A percentile compares a stretch with the other conserved stretches of the same genome.
phyloP scores from a whole-genome alignment of 2,888 invertebrate genomes.

The Lithophane leautieri region DNA sequence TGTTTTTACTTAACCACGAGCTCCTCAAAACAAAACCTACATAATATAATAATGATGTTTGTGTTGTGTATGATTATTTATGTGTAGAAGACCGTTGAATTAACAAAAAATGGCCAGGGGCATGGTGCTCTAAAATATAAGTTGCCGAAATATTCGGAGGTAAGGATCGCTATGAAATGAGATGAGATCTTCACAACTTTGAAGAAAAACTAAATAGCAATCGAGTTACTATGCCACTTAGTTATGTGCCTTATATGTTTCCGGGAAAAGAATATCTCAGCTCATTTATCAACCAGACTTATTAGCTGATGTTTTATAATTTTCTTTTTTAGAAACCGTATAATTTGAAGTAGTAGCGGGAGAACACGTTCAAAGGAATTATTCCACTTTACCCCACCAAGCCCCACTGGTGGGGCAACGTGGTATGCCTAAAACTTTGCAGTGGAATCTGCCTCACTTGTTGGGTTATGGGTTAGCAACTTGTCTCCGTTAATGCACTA shows the following conservation, averaged over 20 bases:
- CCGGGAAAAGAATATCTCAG: neutral
- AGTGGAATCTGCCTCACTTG: no score
- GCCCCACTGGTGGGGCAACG: no score
- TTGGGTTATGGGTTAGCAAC: neutral
- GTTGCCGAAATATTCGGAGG: neutral
- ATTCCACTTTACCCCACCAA: no score
- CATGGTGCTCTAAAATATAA: neutral
- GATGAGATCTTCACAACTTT: slow-evolving; percentile 1
- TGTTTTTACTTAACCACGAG: no score
- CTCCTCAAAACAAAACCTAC: no score
- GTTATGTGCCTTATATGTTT: neutral
- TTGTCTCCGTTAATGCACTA: slow-evolving; percentile 5
- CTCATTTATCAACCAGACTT: neutral
- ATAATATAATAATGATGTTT: neutral
- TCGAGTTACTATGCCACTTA: neutral
- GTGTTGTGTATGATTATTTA: no score
- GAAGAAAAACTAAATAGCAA: neutral
- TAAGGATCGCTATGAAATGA: slow-evolving; percentile 1
- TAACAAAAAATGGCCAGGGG: neutral
- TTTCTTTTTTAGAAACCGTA: neutral
- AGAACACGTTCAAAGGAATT: neutral
- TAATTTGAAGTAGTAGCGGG: neutral
- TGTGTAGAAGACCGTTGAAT: neutral
- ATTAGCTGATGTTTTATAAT: neutral
- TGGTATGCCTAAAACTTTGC: no score